These are phyloP conservation scores for Spatula versicolor DNA, from an alignment of 2,797 vertebrate genomes.

Conservation along the genomic window DNA sequence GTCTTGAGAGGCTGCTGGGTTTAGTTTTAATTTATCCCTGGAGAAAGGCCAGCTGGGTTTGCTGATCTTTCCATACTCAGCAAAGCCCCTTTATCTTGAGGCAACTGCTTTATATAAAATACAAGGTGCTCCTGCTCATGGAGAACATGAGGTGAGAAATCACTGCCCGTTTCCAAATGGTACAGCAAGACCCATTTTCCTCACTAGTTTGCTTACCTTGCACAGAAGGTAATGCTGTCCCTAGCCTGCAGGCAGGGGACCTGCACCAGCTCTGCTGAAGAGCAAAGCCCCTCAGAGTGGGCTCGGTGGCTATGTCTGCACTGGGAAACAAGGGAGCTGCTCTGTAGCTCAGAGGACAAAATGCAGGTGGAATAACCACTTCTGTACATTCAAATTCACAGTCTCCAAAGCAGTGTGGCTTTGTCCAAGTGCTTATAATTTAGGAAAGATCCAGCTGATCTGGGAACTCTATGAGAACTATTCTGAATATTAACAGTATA, in stretches of 20 bases:
- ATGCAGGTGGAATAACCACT: background rate
- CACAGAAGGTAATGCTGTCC: background rate
- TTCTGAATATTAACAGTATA: background rate
- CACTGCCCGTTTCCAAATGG: background rate
- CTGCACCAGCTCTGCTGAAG: background rate
- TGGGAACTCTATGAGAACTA: rapidly evolving
- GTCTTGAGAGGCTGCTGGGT: background rate
- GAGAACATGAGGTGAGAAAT: background rate
- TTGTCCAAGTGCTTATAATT: background rate
- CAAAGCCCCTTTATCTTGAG: background rate
- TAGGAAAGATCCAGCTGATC: background rate
- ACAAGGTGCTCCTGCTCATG: background rate
- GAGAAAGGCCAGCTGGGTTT: background rate
- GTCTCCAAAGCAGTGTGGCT: background rate
- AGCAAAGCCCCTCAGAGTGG: background rate
- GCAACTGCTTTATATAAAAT: background rate
- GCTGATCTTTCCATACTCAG: background rate
- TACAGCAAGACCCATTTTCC: background rate
- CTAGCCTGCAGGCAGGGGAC: background rate
- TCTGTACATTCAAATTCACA: background rate
- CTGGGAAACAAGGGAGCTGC: background rate
- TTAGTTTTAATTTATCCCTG: slow-evolving; percentile 8
- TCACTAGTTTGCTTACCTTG: background rate
- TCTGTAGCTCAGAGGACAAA: background rate
- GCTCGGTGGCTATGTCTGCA: background rate